Base-by-base conservation (phyloP, 2,113 vertebrate genomes). In the Epinephelus cyanopodus region DNA sequence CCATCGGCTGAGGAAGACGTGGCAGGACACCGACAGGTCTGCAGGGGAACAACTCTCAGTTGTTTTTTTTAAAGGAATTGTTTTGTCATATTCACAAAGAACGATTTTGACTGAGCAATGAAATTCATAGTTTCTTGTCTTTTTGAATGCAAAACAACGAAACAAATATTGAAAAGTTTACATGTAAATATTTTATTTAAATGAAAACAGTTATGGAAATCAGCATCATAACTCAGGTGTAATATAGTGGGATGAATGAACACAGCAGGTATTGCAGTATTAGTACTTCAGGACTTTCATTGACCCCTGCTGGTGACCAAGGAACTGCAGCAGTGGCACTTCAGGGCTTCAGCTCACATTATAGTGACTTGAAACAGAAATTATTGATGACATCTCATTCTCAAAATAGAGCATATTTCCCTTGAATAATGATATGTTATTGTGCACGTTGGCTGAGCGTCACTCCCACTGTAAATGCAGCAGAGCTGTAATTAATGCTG, bases 11-110 rank as follows among this genome's bases (percentile, higher is more conserved):
- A 96, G 96, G 90, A 94, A 86, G 66, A 96, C 96, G 12, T 98
- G 97, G 97, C 96, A 95, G 47, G 97, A 98, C 77, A 95, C 95
- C 1, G 93, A 96, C 95, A 97, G 96, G 97, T 98, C 29, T 68
- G 91, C 80, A 57, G 23, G 25, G 21, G 2, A 33, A 70, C 7
- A 8, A 2, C 58, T 58, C 5, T 12, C 23, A 1, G 7, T 6
- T 53, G 13, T 21, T 54, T 21, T 54, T n/a, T 7, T 54, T n/a
- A 23, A 54, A n/a, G 9, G 8, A 23, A n/a, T 45, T 45, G n/a
- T 45, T 12, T 45, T 45, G 42, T 45, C 42, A 45, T 54, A 54
- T 54, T 53, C 11, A 50, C 45, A 33, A 0, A 50, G 13, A 61
- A 27, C 18, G 3, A 3, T 21, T 7, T 13, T 9, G 6, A 47